Percentiles rank a stretch among this genome's conserved stretches.
Conservation (phyloP, 2,797 vertebrate genomes). For the Telmatherina bonti region DNA sequence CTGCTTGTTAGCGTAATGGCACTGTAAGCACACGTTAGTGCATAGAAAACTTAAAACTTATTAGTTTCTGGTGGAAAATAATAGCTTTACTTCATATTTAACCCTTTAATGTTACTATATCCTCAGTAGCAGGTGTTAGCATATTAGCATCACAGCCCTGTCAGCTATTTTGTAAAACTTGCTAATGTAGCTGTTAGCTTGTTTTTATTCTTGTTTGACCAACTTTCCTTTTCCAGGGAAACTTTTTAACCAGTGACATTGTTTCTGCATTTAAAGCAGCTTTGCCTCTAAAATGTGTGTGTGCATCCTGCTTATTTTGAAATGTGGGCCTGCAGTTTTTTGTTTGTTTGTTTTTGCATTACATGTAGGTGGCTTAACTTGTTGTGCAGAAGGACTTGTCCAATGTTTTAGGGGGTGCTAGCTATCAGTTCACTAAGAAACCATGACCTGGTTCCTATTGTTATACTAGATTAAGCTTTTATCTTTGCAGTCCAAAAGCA, state of each 20-base stretch:
- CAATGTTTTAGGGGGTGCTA: background rate
- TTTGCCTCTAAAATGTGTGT: constrained; percentile 11
- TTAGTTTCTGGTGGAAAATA: background rate
- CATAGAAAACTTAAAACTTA: background rate
- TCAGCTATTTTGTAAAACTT: background rate
- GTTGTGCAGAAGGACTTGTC: constrained; percentile 10
- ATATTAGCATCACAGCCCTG: background rate
- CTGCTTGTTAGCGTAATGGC: background rate
- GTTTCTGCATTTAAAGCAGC: constrained; percentile 28
- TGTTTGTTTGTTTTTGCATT: background rate
- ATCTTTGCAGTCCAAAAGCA: background rate
- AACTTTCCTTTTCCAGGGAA: background rate
- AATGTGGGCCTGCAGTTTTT: background rate
- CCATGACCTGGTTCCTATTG: background rate
- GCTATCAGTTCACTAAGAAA: background rate
- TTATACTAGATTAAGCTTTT: background rate
- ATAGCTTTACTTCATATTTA: background rate
- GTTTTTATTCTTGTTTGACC: background rate
- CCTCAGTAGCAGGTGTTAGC: background rate
- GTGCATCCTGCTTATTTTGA: background rate
- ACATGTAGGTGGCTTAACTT: constrained; percentile 1
- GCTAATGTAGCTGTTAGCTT: background rate
- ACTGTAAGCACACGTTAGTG: background rate
- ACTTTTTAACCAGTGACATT: constrained; percentile 7
- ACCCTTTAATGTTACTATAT: background rate